These are phyloP conservation scores for Pelecanoides urinatrix DNA, from an alignment of 2,113 vertebrate species.

Conservation along the genomic window DNA sequence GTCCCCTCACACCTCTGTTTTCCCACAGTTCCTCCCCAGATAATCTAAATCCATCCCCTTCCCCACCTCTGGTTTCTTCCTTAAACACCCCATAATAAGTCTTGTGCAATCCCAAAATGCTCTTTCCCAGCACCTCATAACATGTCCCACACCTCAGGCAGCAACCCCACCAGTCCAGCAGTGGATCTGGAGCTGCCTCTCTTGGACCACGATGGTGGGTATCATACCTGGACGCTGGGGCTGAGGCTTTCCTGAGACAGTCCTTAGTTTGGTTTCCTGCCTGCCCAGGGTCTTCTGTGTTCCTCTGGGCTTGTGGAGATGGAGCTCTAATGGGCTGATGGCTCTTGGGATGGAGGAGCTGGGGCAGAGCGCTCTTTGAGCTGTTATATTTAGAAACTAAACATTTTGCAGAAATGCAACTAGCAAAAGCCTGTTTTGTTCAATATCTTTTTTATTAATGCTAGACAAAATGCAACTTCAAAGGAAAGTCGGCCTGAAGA, in stretches of 20 bases:
- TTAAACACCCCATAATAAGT: neutral
- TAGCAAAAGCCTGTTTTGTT: neutral
- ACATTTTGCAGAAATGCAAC: neutral
- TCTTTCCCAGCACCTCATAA: neutral
- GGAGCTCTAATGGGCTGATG: neutral
- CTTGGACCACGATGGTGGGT: neutral
- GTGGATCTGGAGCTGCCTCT: neutral
- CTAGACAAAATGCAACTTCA: neutral
- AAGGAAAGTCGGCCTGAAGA: neutral
- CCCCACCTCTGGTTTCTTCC: neutral
- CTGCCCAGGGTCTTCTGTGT: neutral
- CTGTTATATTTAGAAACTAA: neutral
- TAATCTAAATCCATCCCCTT: neutral
- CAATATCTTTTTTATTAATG: neutral
- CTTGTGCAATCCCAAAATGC: fast-evolving
- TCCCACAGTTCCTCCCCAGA: neutral
- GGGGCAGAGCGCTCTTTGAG: neutral
- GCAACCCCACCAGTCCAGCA: neutral
- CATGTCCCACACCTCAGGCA: fast-evolving
- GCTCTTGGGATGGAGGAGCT: neutral
- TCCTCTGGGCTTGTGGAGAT: neutral
- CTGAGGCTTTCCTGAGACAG: neutral
- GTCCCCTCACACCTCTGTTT: fast-evolving
- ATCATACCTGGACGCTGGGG: no score
- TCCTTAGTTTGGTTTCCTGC: neutral